These are phyloP conservation scores for Brachionus calyciflorus DNA, from an alignment of 1,140 invertebrate genomes.

Conservation along the genomic window DNA sequence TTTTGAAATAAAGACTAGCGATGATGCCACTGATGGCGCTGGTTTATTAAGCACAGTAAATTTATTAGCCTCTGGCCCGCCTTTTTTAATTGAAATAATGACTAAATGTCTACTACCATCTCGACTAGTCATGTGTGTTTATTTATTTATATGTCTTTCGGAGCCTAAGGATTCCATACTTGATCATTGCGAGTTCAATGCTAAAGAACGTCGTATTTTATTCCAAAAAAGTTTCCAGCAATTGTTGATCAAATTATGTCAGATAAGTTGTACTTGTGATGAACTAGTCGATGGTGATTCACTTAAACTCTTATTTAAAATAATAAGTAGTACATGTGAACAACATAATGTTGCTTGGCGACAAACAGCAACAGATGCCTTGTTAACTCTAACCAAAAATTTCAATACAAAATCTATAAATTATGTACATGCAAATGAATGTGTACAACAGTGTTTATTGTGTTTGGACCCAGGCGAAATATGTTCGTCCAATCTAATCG, in stretches of 20 bases:
- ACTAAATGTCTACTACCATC: conserved; percentile 89
- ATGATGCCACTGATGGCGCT: conserved; percentile 27
- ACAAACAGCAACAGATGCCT: conserved; percentile 29
- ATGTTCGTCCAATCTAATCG: conserved; percentile 25
- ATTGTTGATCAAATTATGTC: conserved; percentile 20
- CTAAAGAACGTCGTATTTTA: conserved; percentile 78
- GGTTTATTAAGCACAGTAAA: conserved; percentile 34
- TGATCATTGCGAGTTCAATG: conserved; percentile 78
- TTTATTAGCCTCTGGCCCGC: conserved; percentile 11
- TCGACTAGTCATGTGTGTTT: conserved; percentile 95
- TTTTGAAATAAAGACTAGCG: conserved; percentile 20
- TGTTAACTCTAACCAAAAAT: conserved; percentile 36
- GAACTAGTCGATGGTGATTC: conserved; percentile 14
- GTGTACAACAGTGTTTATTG: conserved; percentile 4
- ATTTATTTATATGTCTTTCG: conserved; percentile 96
- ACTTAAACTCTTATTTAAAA: conserved; percentile 39
- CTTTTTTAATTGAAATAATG: conserved; percentile 69
- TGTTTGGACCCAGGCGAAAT: conserved; percentile 36
- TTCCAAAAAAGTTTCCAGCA: conserved; percentile 92
- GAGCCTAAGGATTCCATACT: conserved; percentile 41
- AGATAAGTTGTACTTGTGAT: conserved; percentile 33
- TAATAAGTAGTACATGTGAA: conserved; percentile 40
- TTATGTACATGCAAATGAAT: conserved; percentile 9
- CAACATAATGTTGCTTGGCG: conserved; percentile 37
- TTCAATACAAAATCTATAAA: conserved; percentile 25